Evolutionary conservation across 2,888 invertebrate species (phyloP).

Genomic region (Idaea straminata): DNA sequence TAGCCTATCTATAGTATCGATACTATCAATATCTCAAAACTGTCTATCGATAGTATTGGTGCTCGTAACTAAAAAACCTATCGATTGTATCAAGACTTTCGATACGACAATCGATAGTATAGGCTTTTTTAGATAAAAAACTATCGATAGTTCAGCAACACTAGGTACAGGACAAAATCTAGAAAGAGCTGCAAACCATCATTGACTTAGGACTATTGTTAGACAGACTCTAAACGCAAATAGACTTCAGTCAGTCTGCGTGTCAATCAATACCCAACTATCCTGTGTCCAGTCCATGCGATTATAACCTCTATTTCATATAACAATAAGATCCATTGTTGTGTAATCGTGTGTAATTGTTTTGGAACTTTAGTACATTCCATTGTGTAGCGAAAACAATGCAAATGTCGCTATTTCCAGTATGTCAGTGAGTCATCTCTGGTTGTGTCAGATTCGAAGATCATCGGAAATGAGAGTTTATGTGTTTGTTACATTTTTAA

Average conservation of each 20-base stretch:
- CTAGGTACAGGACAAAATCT: neutral
- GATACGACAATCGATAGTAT: too few relatives aligned
- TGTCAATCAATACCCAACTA: neutral
- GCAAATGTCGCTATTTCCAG: constrained; percentile 47
- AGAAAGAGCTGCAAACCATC: neutral
- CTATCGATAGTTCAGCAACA: too few relatives aligned
- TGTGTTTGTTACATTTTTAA: neutral
- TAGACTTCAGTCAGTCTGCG: neutral
- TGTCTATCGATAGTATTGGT: too few relatives aligned
- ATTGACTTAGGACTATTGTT: neutral
- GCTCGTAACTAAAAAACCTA: too few relatives aligned
- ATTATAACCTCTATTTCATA: constrained; percentile 2
- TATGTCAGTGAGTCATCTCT: constrained; percentile 50
- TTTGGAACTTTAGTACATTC: constrained; percentile 20
- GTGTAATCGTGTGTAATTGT: constrained; percentile 11
- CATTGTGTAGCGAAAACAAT: constrained; percentile 43
- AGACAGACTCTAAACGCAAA: neutral
- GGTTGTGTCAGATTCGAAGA: constrained; percentile 30
- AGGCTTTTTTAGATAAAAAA: too few relatives aligned
- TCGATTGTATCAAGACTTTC: too few relatives aligned
- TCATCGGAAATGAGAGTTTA: neutral
- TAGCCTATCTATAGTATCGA: too few relatives aligned
- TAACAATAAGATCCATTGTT: neutral
- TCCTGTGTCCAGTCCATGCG: constrained; percentile 1
- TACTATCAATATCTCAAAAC: too few relatives aligned